A percentile compares a stretch with the other conserved stretches of the same genome.
phyloP scores from a whole-genome alignment of 2,113 vertebrate species.

The Myotis davidii region DNA sequence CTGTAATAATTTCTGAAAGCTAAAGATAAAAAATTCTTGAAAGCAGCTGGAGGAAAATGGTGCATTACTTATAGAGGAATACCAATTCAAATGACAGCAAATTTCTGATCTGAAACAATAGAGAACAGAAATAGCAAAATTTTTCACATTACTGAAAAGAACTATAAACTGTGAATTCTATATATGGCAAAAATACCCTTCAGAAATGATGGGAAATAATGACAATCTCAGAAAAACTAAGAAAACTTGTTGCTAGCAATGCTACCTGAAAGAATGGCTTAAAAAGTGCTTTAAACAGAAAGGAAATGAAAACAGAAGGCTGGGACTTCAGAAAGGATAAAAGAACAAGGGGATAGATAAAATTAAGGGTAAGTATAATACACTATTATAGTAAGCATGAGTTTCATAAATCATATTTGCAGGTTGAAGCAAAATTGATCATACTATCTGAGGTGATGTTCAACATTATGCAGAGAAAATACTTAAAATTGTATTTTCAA shows the following conservation, averaged over 20 bases:
- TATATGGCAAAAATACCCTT: conserved; percentile 24
- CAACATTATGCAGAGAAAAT: conserved; percentile 32
- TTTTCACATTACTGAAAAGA: conserved; percentile 28
- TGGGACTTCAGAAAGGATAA: background rate
- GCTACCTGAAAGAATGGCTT: conserved; percentile 23
- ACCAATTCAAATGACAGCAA: conserved; percentile 27
- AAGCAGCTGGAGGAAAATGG: background rate
- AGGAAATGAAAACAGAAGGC: conserved; percentile 1
- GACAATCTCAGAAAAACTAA: conserved; percentile 21
- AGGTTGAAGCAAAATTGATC: conserved; percentile 35
- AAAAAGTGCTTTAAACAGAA: conserved; percentile 35
- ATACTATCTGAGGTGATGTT: background rate
- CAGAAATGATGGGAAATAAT: conserved; percentile 10
- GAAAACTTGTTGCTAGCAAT: conserved; percentile 18
- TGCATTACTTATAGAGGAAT: background rate
- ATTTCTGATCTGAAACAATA: conserved; percentile 40
- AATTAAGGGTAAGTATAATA: background rate
- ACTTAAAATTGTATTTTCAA: background rate
- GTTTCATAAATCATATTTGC: conserved; percentile 31
- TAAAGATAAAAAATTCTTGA: conserved; percentile 27
- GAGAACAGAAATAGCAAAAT: conserved; percentile 22
- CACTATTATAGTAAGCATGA: background rate
- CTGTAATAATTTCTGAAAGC: background rate
- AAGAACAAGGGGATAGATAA: background rate
- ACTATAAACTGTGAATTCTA: background rate